phyloP scores from a whole-genome alignment of 37 sponge, comb jelly and placozoan species.

The Chondrosia reniformis region DNA sequence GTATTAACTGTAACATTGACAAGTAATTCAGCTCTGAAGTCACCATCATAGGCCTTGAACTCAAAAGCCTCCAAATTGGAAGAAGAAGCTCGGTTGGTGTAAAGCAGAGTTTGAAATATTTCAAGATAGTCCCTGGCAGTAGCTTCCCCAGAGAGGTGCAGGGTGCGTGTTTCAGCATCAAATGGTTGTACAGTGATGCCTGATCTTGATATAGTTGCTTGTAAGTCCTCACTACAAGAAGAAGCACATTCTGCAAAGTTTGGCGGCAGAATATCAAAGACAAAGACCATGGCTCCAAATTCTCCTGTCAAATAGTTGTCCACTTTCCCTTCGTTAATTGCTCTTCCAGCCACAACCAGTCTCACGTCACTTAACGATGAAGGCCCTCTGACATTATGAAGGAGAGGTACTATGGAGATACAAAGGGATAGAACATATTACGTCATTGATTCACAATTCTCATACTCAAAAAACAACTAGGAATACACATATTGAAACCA shows the following conservation, averaged over 20 bases:
- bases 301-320: constrained; percentile 44
- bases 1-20: no score
- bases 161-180: constrained; percentile 29
- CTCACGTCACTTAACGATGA: not conserved
- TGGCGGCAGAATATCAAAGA: constrained; percentile 23
- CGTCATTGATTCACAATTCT: no score
- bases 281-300: constrained; percentile 23
- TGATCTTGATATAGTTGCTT: constrained; percentile 25
- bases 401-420: not conserved
- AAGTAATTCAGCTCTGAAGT: constrained; percentile 1
- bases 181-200: constrained; percentile 20
- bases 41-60: constrained; percentile 43
- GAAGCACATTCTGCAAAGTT: constrained; percentile 46
- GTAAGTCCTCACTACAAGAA: constrained; percentile 42
- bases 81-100: constrained; percentile 44
- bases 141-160: constrained; percentile 33
- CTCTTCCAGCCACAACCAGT: constrained; percentile 54
- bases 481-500: no score
- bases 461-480: no score
- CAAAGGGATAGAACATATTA: not conserved
- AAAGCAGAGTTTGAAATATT: constrained; percentile 40
- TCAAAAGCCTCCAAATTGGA: constrained; percentile 25
- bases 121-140: constrained; percentile 27
- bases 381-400: constrained; percentile 16
- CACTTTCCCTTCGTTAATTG: constrained; percentile 17